Conservation (phyloP, 1,140 invertebrate species). For the Schlechtendalia chinensis region DNA sequence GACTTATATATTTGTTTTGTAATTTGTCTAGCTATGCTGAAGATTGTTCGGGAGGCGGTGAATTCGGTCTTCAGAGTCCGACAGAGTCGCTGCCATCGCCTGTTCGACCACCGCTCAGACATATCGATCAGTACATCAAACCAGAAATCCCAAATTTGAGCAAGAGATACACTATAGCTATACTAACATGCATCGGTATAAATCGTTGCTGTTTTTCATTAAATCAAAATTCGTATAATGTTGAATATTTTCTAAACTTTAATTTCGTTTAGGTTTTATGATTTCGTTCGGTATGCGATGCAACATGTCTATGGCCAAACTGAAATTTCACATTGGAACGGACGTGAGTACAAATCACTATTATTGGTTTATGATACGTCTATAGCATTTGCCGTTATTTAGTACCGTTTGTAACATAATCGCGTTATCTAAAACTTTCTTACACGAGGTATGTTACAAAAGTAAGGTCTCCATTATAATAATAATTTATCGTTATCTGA, state of each 20-base stretch:
- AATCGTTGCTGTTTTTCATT: slow-evolving; percentile 50
- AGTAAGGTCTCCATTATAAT: too few relatives aligned
- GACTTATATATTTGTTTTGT: too few relatives aligned
- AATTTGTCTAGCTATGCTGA: slow-evolving; percentile 28
- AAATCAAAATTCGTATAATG: too few relatives aligned
- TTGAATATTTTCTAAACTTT: too few relatives aligned
- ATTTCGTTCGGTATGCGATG: slow-evolving; percentile 93
- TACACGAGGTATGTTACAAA: too few relatives aligned
- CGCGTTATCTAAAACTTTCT: too few relatives aligned
- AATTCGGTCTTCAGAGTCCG: slow-evolving; percentile 40
- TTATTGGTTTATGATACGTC: too few relatives aligned
- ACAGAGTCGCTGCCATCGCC: slow-evolving; percentile 58
- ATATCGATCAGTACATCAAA: slow-evolving; percentile 82
- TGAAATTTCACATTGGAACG: slow-evolving; percentile 59
- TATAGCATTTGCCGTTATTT: too few relatives aligned
- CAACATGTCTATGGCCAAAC: slow-evolving; percentile 94
- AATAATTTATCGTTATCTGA: too few relatives aligned
- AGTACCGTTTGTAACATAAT: too few relatives aligned
- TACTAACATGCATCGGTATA: slow-evolving; percentile 77
- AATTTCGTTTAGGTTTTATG: slow-evolving; percentile 70
- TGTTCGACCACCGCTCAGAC: slow-evolving; percentile 76
- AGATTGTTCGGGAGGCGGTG: slow-evolving; percentile 33
- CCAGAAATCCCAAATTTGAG: slow-evolving; percentile 85
- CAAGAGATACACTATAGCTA: slow-evolving; percentile 82
- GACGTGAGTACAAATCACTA: slow-evolving; percentile 8